Evolutionary conservation across 2,797 vertebrate genomes (phyloP), one percentile per base, ranked within the genome.

Genomic region (Trachurus trachurus): DNA sequence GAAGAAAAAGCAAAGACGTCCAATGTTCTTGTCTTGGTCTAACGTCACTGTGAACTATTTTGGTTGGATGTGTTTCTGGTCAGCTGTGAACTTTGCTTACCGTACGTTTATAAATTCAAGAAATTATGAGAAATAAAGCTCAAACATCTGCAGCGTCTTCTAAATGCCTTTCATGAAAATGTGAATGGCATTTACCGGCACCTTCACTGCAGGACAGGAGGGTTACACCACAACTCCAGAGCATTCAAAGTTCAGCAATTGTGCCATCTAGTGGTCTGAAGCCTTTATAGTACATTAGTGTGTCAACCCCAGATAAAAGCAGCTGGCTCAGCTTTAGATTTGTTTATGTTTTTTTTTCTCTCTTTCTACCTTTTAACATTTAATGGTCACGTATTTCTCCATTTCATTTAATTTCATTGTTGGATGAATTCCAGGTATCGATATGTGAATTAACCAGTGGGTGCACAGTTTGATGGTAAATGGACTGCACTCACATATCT

Each of bases 241-340:
- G 29, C 13, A 39, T 4, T 26, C 0, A 61, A 21, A 57, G 29
- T 47, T 40, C 12, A 17, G 22, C 71, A 66, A 42, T 13, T 42
- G 8, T 65, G 78, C 86, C 89, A 84, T 73, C 93, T 92, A 75
- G 85, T 91, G 92, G 89, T 58, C 1, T 31, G 9, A 61, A 59
- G n/a, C 16, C 3, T 6, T 22, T 12, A 57, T 6, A 47, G 52
- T 63, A 45, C 0, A 56, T 40, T 22, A 8, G n/a, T 7, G 22
- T 5, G 8, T 21, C 19, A 42, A 65, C 17, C 21, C 16, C 4
- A 15, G 17, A 57, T 2, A 11, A 11, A 22, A 44, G 4, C 22
- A 3, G 8, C 13, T 26, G 6, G 3, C 1, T 13, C 7, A 47
- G 17, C 1, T 29, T 21, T 22, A 16, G 16, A 26, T 45, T 22